phyloP scores from a whole-genome alignment of 2,797 vertebrate genomes.

The Gobionotothen gibberifrons region DNA sequence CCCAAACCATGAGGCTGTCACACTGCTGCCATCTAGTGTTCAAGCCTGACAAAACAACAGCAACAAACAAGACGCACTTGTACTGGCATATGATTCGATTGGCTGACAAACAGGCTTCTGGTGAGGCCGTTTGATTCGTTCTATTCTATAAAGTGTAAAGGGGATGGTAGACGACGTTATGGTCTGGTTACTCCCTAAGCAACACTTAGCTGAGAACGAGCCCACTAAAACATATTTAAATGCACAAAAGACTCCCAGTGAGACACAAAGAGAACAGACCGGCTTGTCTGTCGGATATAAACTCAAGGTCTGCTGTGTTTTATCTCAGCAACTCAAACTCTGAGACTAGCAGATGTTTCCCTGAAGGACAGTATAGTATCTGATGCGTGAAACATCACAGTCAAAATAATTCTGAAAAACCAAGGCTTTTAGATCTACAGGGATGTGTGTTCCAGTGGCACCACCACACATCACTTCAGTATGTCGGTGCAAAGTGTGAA shows the following conservation, averaged over 20 bases:
- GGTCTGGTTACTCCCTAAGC: not conserved
- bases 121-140: not conserved
- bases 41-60: not conserved
- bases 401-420: not conserved
- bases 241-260: slow-evolving; percentile 2
- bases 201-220: not conserved
- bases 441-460: slow-evolving; percentile 1
- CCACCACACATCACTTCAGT: not conserved
- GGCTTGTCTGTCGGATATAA: slow-evolving; percentile 4
- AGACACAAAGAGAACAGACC: not conserved
- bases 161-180: not conserved
- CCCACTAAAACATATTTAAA: slow-evolving; percentile 13
- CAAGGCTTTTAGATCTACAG: slow-evolving; percentile 1
- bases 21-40: slow-evolving; percentile 74
- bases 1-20: slow-evolving; percentile 35
- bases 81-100: no score
- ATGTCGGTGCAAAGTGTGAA: not conserved
- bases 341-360: not conserved
- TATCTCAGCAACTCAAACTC: slow-evolving; percentile 1
- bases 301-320: slow-evolving; percentile 27
- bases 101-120: not conserved
- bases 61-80: not conserved
- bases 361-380: not conserved
- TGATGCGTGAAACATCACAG: slow-evolving; percentile 4
- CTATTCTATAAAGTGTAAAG: not conserved